Evolutionary conservation across 2,888 invertebrate genomes (phyloP).

Genomic region (Meandrusa payeni): DNA sequence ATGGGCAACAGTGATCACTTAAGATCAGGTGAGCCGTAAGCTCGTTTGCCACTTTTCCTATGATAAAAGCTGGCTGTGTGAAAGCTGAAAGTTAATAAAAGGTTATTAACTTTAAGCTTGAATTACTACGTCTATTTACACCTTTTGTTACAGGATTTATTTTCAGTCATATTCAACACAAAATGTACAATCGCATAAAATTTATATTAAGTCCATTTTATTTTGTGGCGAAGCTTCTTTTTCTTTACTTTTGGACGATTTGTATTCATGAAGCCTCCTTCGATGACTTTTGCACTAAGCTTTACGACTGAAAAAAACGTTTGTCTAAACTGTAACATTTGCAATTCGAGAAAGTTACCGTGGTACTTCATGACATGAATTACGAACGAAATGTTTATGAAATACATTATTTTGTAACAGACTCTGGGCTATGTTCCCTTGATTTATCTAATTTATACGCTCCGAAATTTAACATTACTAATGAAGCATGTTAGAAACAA

Average conservation of each 20-base stretch:
- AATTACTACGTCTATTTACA: no score
- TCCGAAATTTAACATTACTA: not conserved
- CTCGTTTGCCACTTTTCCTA: no score
- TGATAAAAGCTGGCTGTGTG: no score
- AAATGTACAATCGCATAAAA: constrained; percentile 2
- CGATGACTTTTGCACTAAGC: constrained; percentile 23
- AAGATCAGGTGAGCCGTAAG: no score
- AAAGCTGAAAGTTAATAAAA: no score
- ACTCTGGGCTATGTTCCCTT: not conserved
- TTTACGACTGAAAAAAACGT: constrained; percentile 19
- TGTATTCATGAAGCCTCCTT: constrained; percentile 22
- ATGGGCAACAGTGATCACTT: no score
- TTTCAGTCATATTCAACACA: no score
- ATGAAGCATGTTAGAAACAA: no score
- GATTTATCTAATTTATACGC: not conserved
- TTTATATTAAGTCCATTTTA: constrained; percentile 18
- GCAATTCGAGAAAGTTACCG: constrained; percentile 20
- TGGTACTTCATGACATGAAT: constrained; percentile 13
- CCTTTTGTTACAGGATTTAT: no score
- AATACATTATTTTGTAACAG: constrained; percentile 5
- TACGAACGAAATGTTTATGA: constrained; percentile 5
- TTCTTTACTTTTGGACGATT: constrained; percentile 15
- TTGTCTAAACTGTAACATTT: constrained; percentile 23
- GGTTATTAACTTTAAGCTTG: no score
- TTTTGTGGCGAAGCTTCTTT: constrained; percentile 2